phyloP scores from a whole-genome alignment of 2,888 invertebrate species.

The Steinernema carpocapsae region DNA sequence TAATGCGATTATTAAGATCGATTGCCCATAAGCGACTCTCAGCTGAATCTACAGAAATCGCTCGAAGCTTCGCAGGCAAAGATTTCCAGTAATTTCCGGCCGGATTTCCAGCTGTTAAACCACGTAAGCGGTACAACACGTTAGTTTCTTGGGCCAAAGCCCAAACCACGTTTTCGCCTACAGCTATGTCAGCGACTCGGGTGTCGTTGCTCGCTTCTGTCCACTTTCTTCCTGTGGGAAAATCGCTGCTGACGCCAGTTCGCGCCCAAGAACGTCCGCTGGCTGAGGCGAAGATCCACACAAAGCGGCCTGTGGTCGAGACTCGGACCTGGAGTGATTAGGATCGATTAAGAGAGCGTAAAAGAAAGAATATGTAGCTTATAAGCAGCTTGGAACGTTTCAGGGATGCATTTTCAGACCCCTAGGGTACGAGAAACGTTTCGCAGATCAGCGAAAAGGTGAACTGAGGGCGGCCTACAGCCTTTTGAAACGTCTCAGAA shows the following conservation, averaged over 20 bases:
- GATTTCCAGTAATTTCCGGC: slow-evolving; percentile 48
- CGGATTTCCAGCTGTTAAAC: slow-evolving; percentile 40
- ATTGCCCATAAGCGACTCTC: slow-evolving; percentile 47
- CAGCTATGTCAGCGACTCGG: slow-evolving; percentile 42
- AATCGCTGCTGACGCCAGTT: slow-evolving; percentile 37
- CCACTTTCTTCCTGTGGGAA: slow-evolving; percentile 41
- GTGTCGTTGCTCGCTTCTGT: slow-evolving; percentile 42
- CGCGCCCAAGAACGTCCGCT: slow-evolving; percentile 44
- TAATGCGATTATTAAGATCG: slow-evolving; percentile 42
- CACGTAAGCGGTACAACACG: slow-evolving; percentile 39
- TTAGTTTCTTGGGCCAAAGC: slow-evolving; percentile 40
- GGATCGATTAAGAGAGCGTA: too few relatives aligned
- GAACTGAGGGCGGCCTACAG: too few relatives aligned
- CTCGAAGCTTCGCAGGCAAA: slow-evolving; percentile 40
- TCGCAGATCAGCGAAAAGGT: slow-evolving; percentile 28
- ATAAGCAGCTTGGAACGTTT: too few relatives aligned
- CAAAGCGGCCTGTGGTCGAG: slow-evolving; percentile 43
- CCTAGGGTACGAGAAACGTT: too few relatives aligned
- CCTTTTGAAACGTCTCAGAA: too few relatives aligned
- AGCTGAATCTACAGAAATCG: slow-evolving; percentile 45
- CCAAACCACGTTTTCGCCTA: slow-evolving; percentile 52
- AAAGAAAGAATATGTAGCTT: too few relatives aligned
- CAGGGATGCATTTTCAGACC: too few relatives aligned
- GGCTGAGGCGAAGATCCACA: slow-evolving; percentile 44
- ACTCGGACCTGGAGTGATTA: slow-evolving; percentile 42